phyloP scores from a whole-genome alignment of 1,140 invertebrate genomes.

The Augochlora pura region DNA sequence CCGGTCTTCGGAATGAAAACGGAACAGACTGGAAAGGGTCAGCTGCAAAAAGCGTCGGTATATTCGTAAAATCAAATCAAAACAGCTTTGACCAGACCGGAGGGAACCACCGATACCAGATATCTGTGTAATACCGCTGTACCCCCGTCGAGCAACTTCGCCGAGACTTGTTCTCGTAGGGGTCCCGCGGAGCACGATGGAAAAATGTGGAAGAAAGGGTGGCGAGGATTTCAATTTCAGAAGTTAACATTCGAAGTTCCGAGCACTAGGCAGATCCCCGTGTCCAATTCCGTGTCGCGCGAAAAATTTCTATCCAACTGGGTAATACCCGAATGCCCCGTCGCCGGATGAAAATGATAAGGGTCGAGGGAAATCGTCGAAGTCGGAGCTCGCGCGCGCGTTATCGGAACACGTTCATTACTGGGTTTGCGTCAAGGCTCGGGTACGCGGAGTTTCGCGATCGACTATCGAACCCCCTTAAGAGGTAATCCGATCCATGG shows the following conservation, averaged over 20 bases:
- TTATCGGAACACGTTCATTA: slow-evolving; percentile 29
- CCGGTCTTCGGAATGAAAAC: too few relatives aligned
- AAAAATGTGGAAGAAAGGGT: not conserved
- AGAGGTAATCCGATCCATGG: slow-evolving; percentile 25
- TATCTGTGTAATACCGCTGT: too few relatives aligned
- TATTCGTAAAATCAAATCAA: too few relatives aligned
- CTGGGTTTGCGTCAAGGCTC: slow-evolving; percentile 7
- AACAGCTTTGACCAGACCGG: too few relatives aligned
- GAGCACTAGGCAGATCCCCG: not conserved
- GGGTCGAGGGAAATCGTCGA: not conserved
- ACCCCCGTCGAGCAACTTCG: too few relatives aligned
- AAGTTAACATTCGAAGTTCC: not conserved
- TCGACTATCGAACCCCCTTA: slow-evolving; percentile 41
- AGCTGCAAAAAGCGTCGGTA: too few relatives aligned
- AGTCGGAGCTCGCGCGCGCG: slow-evolving; percentile 3
- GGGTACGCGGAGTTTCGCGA: slow-evolving; percentile 15
- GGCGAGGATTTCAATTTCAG: not conserved
- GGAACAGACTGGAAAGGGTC: too few relatives aligned
- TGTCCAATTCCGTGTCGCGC: not conserved
- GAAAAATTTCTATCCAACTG: not conserved
- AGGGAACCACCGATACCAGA: too few relatives aligned
- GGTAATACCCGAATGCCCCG: slow-evolving; percentile 11
- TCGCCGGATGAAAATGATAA: slow-evolving; percentile 23
- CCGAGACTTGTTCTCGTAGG: too few relatives aligned
- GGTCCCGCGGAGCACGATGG: too few relatives aligned